Base-by-base conservation (phyloP, 1,140 invertebrate species). In the Meteorus sp. region DNA sequence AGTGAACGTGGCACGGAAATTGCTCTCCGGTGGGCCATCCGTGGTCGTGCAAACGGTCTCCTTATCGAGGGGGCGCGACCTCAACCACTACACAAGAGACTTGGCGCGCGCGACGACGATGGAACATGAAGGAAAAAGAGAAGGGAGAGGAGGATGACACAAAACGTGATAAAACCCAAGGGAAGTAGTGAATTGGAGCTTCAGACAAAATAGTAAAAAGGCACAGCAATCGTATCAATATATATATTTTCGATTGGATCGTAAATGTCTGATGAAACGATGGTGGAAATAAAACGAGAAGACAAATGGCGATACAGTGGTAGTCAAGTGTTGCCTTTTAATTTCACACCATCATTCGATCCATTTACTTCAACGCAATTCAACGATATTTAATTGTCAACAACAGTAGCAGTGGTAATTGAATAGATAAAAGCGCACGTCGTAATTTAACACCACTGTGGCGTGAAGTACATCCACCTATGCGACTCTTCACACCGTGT, bases 371-470 rank as follows among this genome's bases (percentile, higher is more conserved):
- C 50, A 43, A 29, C 45, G 55, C 51, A 53, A 29, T 64, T 66
- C 59, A 65, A 59, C 60, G 60, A 67, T 55, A 67, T 65, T 67
- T 67, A 67, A 67, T 67, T 65, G 65, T 56, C 51, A 48, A 44
- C 58, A 59, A 55, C 45, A 48, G 57, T 52, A 60, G 45, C 25
- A 45, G 31, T 23, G 23, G 45, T 67, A 64, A 67, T 65, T 62
- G 60, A 67, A 65, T 62, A 60, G 58, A 67, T 67, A 67, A 67
- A 65, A 67, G 63, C 60, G 60, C 41, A 60, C 6, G 6, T 31
- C 29, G 13, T 39, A 1, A 13, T 39, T 39, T 13, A 15, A 13
- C 35, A n/a, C 8, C 9, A 39, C 27, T 9, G 27, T 5, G 27
- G 4, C 13, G 1, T 13, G n/a, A n/a, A n/a, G n/a, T 13, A 15